These are phyloP conservation scores for Neogobius melanostomus DNA, from an alignment of 2,113 vertebrate genomes.

Conservation along the genomic window DNA sequence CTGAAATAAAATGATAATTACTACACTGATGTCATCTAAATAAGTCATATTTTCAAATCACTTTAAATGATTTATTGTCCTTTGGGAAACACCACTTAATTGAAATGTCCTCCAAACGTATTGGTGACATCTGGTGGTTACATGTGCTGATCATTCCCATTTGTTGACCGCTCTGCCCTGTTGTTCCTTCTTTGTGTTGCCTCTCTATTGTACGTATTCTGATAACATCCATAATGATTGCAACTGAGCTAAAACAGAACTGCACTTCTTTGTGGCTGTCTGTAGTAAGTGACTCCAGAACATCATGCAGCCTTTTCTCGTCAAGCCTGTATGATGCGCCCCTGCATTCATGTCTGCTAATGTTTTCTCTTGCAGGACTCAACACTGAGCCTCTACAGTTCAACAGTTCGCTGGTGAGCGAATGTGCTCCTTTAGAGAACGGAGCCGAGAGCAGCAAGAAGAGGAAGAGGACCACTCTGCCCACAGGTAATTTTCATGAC, in stretches of 20 bases:
- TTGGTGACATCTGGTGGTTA: not conserved
- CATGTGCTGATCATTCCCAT: no score
- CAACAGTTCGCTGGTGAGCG: slow-evolving; percentile 68
- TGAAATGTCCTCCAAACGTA: not conserved
- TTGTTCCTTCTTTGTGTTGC: no score
- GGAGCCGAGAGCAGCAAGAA: slow-evolving; percentile 82
- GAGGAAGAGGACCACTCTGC: slow-evolving; percentile 81
- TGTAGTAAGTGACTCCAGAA: no score
- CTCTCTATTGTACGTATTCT: no score
- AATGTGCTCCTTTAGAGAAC: slow-evolving; percentile 81
- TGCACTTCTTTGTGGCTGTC: no score
- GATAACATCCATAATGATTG: no score
- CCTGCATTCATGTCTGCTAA: not conserved
- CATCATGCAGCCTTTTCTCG: no score
- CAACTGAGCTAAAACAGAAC: no score
- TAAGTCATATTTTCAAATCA: no score
- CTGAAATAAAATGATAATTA: no score
- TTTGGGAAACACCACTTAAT: not conserved
- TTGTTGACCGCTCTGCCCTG: no score
- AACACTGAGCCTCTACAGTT: slow-evolving; percentile 85
- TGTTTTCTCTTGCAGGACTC: slow-evolving; percentile 76
- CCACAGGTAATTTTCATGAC: slow-evolving; percentile 77
- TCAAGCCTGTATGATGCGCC: not conserved
- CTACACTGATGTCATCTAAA: no score
- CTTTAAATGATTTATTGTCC: not conserved